These are phyloP conservation scores for Trypoxylon attenuatum DNA, from an alignment of 2,888 invertebrate genomes.

Conservation along the genomic window DNA sequence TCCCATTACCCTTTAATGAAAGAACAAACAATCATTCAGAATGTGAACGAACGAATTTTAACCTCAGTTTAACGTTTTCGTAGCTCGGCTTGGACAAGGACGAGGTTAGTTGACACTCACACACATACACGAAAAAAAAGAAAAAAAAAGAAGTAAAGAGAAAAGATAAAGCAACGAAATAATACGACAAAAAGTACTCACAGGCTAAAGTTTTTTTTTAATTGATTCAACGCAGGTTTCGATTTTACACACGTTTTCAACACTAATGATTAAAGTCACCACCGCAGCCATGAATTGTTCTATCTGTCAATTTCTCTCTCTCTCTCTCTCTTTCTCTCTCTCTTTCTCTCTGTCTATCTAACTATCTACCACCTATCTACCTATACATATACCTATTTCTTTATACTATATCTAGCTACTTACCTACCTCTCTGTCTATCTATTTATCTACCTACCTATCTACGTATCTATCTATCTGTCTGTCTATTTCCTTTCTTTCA, in stretches of 20 bases:
- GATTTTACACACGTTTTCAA: slow-evolving; percentile 39
- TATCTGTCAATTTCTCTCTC: not conserved
- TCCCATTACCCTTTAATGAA: not conserved
- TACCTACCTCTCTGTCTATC: too few species aligned
- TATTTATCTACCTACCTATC: not conserved
- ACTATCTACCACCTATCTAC: too few species aligned
- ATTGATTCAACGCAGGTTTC: slow-evolving; percentile 39
- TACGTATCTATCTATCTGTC: slow-evolving; percentile 30
- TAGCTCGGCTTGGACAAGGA: slow-evolving; percentile 96
- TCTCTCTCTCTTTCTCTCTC: slow-evolving; percentile 26
- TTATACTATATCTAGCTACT: too few species aligned
- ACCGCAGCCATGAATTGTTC: slow-evolving; percentile 48
- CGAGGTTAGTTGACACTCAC: slow-evolving; percentile 80
- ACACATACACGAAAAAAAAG: slow-evolving; percentile 51
- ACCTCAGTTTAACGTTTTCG: slow-evolving; percentile 77
- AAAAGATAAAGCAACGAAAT: too few species aligned
- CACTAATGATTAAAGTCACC: slow-evolving; percentile 45
- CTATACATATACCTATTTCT: too few species aligned
- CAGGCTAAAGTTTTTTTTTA: slow-evolving; percentile 63
- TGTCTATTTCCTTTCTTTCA: slow-evolving; percentile 14
- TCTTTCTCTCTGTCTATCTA: too few species aligned
- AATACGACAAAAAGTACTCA: too few species aligned
- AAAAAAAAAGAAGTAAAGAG: too few species aligned
- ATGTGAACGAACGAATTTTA: slow-evolving; percentile 64
- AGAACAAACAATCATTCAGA: slow-evolving; percentile 32